phyloP scores from a whole-genome alignment of 2,113 vertebrate genomes.

The Odontesthes bonariensis region DNA sequence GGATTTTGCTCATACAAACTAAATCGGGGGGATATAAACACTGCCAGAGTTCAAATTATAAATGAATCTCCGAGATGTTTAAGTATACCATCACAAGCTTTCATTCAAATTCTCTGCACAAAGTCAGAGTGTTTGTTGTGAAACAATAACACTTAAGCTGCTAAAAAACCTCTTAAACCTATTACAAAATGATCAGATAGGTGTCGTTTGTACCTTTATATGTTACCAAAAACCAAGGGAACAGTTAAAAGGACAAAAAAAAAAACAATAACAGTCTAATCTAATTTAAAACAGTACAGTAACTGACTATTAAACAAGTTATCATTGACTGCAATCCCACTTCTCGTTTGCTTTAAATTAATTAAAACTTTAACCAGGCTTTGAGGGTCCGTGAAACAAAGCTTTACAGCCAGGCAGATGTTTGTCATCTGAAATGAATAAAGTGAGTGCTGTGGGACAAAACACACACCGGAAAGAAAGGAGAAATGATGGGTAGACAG shows the following conservation, averaged over 20 bases:
- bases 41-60: not conserved
- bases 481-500: not conserved
- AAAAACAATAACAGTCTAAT: not conserved
- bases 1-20: not conserved
- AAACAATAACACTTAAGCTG: no score
- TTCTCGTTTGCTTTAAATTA: constrained; percentile 4
- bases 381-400: not conserved
- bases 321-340: not conserved
- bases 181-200: no score
- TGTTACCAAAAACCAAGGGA: no score
- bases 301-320: not conserved
- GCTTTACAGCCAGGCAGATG: not conserved
- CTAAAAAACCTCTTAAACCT: no score
- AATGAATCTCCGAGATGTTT: no score
- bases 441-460: constrained; percentile 16
- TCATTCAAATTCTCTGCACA: no score
- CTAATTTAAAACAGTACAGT: not conserved
- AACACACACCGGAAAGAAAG: not conserved
- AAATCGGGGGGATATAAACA: not conserved
- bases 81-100: no score
- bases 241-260: no score
- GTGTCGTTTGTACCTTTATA: no score
- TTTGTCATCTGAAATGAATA: constrained; percentile 43
- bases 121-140: no score
- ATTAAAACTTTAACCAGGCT: constrained; percentile 9